phyloP scores from a whole-genome alignment of 1,140 invertebrate genomes.

The Leptinotarsa texana region DNA sequence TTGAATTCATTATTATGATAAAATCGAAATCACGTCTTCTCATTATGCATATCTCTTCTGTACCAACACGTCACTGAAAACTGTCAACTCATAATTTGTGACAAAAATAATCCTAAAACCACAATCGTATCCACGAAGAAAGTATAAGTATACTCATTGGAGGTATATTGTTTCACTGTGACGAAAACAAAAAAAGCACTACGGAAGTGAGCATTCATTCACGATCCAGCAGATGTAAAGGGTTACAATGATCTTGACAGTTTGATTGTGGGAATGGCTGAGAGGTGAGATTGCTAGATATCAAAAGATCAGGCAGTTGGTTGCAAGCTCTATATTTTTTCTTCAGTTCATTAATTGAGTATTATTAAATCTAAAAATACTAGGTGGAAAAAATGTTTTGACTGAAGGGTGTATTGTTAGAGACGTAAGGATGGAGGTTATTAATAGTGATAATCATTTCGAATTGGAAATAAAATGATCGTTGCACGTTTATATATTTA shows the following conservation, averaged over 20 bases:
- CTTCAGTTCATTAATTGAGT: constrained; percentile 1
- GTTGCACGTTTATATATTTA: too few relatives aligned
- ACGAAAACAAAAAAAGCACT: constrained; percentile 16
- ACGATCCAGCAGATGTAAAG: constrained; percentile 24
- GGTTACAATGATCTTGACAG: constrained; percentile 27
- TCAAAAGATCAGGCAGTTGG: constrained; percentile 21
- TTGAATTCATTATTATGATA: too few relatives aligned
- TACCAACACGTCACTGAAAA: too few relatives aligned
- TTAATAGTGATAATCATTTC: not conserved
- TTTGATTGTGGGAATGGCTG: constrained; percentile 26
- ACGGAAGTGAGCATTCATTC: constrained; percentile 24
- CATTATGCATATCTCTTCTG: too few relatives aligned
- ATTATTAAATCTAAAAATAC: constrained; percentile 16
- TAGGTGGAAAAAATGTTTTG: not conserved
- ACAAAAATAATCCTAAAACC: too few relatives aligned
- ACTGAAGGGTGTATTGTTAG: not conserved
- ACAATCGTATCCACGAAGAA: too few relatives aligned
- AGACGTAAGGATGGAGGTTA: not conserved
- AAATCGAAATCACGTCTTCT: too few relatives aligned
- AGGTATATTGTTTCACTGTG: constrained; percentile 20
- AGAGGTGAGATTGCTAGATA: constrained; percentile 21
- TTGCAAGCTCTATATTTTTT: constrained; percentile 5
- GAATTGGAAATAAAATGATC: too few relatives aligned
- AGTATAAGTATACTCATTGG: not conserved
- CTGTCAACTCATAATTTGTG: too few relatives aligned